Evolutionary conservation across 2,797 vertebrate species (phyloP), one percentile per base, ranked within the genome.

Genomic region (Rhinophrynus dorsalis): DNA sequence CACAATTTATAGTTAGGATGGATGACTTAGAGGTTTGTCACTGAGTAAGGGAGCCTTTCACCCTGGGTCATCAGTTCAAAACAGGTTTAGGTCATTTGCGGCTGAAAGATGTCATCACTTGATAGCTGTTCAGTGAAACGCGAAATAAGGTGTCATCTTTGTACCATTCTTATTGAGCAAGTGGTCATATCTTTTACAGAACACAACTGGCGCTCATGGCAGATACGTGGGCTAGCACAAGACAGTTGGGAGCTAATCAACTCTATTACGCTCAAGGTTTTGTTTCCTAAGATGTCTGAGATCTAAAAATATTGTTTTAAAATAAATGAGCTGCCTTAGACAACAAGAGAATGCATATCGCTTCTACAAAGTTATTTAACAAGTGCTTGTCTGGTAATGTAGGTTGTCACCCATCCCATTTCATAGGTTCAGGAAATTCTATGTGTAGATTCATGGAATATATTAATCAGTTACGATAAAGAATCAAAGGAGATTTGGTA

Each of bases 31-130:
- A 61, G 77, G 63, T 63, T 5, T 73, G 70, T 32, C 75, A 76
- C 44, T 64, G 55, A 75, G 75, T 66, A 44, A 10, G 1, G 73
- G 44, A 76, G 51, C 62, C 17, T 74, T 1, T 2, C 79, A 70
- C 65, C 73, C 0, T 61, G 71, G 64, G 77, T 76, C 81, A 60
- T 65, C 75, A 48, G 60, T 82, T 77, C 82, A 76, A 81, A 79
- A 81, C 77, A 80, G 83, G 78, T 79, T 73, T 76, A 80, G 77
- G 70, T 82, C 70, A 76, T 77, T 77, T 82, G 76, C 75, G 75
- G 77, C 81, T 80, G 79, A 81, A 48, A 74, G 75, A 81, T 80
- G 78, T 81, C 84, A 69, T 74, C 74, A 76, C 79, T 78, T 81
- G 79, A 81, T 78, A 82, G 71, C 70, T 45, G 0, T 72, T 61